Conservation (phyloP, 30 jellyfish, hydroid and myxozoan genomes). For the Aurelia sp. region DNA sequence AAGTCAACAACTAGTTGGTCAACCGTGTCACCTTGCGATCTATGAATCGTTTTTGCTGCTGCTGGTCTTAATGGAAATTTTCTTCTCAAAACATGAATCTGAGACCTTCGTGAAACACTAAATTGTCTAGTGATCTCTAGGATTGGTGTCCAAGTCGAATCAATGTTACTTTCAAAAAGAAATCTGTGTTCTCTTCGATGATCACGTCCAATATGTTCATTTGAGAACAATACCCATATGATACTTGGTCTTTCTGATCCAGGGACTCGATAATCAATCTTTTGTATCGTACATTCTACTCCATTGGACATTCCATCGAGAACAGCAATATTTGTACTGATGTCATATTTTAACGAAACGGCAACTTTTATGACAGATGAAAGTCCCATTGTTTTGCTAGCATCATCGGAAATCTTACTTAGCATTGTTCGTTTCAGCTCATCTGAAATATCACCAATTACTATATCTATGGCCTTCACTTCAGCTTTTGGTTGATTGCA, state of each 20-base stretch:
- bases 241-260: slow-evolving; percentile 22
- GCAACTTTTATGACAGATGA: background rate
- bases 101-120: background rate
- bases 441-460: slow-evolving; percentile 1
- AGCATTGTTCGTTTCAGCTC: background rate
- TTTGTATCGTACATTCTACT: slow-evolving; percentile 33
- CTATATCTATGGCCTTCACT: slow-evolving; percentile 4
- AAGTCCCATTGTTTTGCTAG: slow-evolving; percentile 23
- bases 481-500: background rate
- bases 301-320: slow-evolving; percentile 33
- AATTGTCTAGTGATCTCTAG: slow-evolving; percentile 24
- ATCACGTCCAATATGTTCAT: background rate
- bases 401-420: slow-evolving; percentile 1
- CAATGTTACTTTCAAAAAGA: background rate
- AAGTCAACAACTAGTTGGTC: slow-evolving; percentile 4
- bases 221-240: slow-evolving; percentile 21
- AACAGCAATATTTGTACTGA: slow-evolving; percentile 6
- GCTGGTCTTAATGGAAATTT: slow-evolving; percentile 55
- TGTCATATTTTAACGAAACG: slow-evolving; percentile 2
- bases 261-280: slow-evolving; percentile 17
- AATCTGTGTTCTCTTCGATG: background rate
- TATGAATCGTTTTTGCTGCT: slow-evolving; percentile 40
- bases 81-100: background rate
- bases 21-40: slow-evolving; percentile 52
- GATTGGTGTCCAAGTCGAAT: slow-evolving; percentile 34